phyloP scores from a whole-genome alignment of 2,113 vertebrate species.

The Eubucco bourcierii region DNA sequence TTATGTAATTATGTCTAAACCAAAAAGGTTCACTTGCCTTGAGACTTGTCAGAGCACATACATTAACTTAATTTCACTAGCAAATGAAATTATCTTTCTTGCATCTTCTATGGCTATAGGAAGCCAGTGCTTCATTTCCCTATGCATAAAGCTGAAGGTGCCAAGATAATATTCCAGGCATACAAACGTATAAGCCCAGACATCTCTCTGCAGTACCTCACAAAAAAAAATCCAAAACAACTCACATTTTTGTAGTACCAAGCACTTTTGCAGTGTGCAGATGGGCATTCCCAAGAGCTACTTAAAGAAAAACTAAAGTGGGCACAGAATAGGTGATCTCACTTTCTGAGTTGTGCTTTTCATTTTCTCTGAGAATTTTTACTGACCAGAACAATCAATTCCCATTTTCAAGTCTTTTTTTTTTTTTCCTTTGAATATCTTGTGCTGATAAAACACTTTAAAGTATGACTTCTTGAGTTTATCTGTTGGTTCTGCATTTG shows the following conservation, averaged over 20 bases:
- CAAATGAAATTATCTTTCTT: constrained; percentile 25
- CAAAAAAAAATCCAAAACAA: background rate
- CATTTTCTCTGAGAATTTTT: background rate
- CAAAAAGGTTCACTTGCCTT: background rate
- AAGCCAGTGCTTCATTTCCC: background rate
- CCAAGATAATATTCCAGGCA: background rate
- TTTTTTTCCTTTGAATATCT: background rate
- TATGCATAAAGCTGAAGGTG: background rate
- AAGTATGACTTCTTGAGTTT: background rate
- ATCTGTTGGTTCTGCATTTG: background rate
- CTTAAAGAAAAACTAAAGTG: background rate
- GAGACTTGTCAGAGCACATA: background rate
- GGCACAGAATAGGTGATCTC: background rate
- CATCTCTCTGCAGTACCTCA: background rate
- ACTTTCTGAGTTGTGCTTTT: background rate
- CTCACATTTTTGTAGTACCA: background rate
- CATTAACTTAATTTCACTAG: constrained; percentile 23
- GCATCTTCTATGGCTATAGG: background rate
- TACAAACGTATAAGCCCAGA: background rate
- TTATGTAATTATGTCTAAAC: constrained; percentile 5
- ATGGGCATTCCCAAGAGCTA: background rate
- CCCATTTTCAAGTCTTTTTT: background rate
- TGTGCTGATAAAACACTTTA: background rate
- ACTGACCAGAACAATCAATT: background rate
- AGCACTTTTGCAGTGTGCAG: background rate